Base-by-base conservation (phyloP, 2,888 invertebrate genomes). In the Hyposoter didymator region DNA sequence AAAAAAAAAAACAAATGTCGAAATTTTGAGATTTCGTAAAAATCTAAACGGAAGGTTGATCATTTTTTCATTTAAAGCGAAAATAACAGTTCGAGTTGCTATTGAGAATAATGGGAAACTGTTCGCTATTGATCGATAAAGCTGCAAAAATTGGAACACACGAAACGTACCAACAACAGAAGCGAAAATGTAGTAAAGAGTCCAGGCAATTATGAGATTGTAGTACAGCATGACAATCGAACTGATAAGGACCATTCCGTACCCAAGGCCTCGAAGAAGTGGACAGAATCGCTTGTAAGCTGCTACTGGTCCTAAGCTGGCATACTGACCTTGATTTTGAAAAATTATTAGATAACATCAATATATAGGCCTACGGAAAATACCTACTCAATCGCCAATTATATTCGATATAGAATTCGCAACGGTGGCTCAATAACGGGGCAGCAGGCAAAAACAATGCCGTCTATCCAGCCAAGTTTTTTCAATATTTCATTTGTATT, bases 201-300 rank as follows among this genome's bases (percentile, higher is more conserved):
- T 97, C 97, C 97, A 97, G 73, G 96, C 97, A 88, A 97, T 97
- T 87, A 97, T 96, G 62, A 97, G 95, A 92, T 97, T 97, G 92
- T 97, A 97, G 91, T 97, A 97, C 55, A 97, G 94, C 96, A 97
- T 96, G 39, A 97, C 97, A 86, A 97, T 95, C 85, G 96, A 95
- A 86, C 97, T 97, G n/a, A 97, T 96, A 86, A 96, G 95, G 84
- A 97, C 96, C 97, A 97, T 97, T 87, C 96, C 97, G 87, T 96
- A 96, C 79, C 97, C 97, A 17, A 97, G 94, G 12, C 97, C 97
- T 87, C 96, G 96, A 91, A 97, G 96, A 10, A 97, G 95, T 0
- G 97, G 97, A 88, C 97, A 97, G 92, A 98, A 97, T 90, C 96
- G 96, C 90, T 96, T 96, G 95, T 97, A 98, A 70, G 97, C 97